Evolutionary conservation across 2,113 vertebrate genomes (phyloP).

Genomic region (Rousettus leschenaultii): DNA sequence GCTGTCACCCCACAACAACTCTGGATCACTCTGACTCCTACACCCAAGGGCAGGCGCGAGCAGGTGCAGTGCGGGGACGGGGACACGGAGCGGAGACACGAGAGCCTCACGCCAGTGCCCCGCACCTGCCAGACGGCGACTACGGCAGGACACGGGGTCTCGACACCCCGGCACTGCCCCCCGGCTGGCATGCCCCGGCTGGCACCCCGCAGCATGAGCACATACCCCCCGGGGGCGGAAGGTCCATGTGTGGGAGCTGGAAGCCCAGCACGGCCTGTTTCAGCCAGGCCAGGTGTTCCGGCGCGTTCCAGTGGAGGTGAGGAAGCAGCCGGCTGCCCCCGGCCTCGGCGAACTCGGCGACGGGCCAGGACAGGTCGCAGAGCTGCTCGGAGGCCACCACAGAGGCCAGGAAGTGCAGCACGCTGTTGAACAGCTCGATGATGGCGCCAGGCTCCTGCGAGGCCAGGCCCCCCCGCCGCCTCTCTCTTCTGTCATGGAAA

Average conservation of each 20-base stretch:
- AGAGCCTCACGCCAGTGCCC: background rate
- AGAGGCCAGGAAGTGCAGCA: constrained; percentile 87
- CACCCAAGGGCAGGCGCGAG: background rate
- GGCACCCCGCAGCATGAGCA: background rate
- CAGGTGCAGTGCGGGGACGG: background rate
- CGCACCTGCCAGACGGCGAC: background rate
- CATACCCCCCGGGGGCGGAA: constrained; percentile 83
- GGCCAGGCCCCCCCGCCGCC: constrained; percentile 78
- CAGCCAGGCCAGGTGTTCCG: constrained; percentile 90
- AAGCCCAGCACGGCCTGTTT: constrained; percentile 88
- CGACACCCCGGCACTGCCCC: background rate
- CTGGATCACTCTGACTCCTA: background rate
- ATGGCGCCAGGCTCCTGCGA: constrained; percentile 86
- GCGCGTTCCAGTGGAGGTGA: constrained; percentile 89
- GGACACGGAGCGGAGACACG: background rate
- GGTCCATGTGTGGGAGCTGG: constrained; percentile 90
- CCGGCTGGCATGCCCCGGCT: no score
- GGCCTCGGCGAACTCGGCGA: constrained; percentile 86
- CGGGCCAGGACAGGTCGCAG: constrained; percentile 90
- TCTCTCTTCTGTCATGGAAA: constrained; percentile 84
- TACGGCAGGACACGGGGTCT: background rate
- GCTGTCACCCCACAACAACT: background rate
- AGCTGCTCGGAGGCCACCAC: constrained; percentile 86
- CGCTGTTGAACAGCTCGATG: constrained; percentile 89
- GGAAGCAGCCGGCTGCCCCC: constrained; percentile 86